phyloP scores from a whole-genome alignment of 1,140 invertebrate genomes.

The Sarcophaga peregrina region DNA sequence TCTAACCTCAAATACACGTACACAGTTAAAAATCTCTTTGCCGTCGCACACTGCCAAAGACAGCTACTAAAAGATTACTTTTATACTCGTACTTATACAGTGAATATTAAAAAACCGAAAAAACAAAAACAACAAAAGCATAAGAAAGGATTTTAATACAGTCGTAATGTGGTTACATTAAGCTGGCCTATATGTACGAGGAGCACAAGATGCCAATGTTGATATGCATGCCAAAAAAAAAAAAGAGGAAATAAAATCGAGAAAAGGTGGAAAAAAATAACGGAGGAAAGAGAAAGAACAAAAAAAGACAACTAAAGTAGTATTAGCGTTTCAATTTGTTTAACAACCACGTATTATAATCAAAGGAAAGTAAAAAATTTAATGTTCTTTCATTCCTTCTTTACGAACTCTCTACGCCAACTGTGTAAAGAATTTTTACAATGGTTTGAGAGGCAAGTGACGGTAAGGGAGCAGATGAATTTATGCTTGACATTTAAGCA shows the following conservation, averaged over 20 bases:
- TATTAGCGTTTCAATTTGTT: constrained; percentile 20
- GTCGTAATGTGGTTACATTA: neutral
- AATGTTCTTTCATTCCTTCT: constrained; percentile 4
- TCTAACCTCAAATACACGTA: neutral
- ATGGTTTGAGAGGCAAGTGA: no score
- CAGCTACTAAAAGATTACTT: no score
- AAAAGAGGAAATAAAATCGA: no score
- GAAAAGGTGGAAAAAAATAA: neutral
- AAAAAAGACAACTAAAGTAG: neutral
- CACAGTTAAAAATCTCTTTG: neutral
- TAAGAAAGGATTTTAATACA: neutral
- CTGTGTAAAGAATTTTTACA: neutral
- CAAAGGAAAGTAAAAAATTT: constrained; percentile 25
- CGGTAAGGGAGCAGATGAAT: no score
- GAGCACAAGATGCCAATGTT: neutral
- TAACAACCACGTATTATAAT: constrained; percentile 21
- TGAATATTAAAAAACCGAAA: neutral
- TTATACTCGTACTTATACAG: no score
- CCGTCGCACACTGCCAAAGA: neutral
- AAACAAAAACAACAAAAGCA: no score
- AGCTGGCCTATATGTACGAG: neutral
- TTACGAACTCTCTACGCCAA: neutral
- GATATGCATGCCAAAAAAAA: no score
- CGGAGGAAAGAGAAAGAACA: neutral
- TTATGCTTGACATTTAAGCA: no score